These are phyloP conservation scores for Harpalus rufipes DNA, from an alignment of 2,888 invertebrate species.

Conservation along the genomic window DNA sequence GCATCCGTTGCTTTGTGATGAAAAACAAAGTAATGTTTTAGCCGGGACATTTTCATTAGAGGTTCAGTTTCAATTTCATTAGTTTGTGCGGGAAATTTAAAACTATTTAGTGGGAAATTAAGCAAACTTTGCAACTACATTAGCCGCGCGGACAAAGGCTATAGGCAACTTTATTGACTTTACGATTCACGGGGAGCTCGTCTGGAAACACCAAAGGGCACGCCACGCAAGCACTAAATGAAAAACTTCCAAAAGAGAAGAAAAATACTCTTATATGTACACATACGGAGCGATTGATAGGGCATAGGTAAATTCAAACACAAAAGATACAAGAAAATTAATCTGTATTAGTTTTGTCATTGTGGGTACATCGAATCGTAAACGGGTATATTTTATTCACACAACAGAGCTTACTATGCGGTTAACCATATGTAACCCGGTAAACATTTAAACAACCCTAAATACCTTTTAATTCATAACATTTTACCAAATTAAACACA, in stretches of 20 bases:
- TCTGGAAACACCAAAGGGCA: not conserved
- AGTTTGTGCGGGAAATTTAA: not conserved
- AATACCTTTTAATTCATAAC: not conserved
- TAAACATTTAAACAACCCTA: not conserved
- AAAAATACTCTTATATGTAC: no score
- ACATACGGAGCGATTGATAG: no score
- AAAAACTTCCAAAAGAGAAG: not conserved
- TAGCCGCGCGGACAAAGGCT: constrained; percentile 1
- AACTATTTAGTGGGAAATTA: constrained; percentile 18
- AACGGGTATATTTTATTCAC: no score
- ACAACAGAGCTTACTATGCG: no score
- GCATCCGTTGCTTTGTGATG: not conserved
- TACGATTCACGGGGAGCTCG: not conserved
- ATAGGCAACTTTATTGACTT: constrained; percentile 16
- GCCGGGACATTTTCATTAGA: constrained; percentile 11
- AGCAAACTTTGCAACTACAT: constrained; percentile 20
- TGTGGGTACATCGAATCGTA: no score
- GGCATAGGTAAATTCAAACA: no score
- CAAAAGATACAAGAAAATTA: no score
- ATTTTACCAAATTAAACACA: not conserved
- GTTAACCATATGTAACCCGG: no score
- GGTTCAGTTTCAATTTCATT: constrained; percentile 1
- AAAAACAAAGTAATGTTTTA: not conserved
- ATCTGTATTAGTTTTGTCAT: no score
- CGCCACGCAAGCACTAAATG: not conserved